A percentile compares a stretch with the other conserved stretches of the same genome.
These are phyloP conservation scores for Drosophila athabasca DNA, from an alignment of 1,140 invertebrate genomes.

Conservation along the genomic window DNA sequence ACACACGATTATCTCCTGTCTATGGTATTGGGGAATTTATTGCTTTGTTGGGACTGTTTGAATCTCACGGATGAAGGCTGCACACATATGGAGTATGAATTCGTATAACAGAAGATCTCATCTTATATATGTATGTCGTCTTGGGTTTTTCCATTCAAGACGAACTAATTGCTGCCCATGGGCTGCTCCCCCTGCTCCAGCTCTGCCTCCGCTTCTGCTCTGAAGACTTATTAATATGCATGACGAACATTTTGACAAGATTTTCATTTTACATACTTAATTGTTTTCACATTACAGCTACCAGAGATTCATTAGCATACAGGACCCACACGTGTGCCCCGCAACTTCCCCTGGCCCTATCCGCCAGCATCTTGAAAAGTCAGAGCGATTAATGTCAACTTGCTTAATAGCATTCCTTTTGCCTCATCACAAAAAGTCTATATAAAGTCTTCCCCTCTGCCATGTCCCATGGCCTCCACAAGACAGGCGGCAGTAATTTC, in stretches of 20 bases:
- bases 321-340: slow-evolving; percentile 23
- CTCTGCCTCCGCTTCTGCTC: slow-evolving; percentile 13
- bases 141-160: background rate
- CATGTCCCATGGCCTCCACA: slow-evolving; percentile 7
- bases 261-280: slow-evolving; percentile 78
- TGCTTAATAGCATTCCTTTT: slow-evolving; percentile 78
- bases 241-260: slow-evolving; percentile 53
- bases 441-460: slow-evolving; percentile 53
- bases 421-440: slow-evolving; percentile 53
- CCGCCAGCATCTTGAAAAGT: slow-evolving; percentile 45
- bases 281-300: slow-evolving; percentile 71
- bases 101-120: background rate
- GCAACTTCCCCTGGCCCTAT: background rate
- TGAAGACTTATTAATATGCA: slow-evolving; percentile 56
- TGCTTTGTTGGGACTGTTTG: background rate
- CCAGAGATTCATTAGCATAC: slow-evolving; percentile 52
- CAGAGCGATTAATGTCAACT: slow-evolving; percentile 80
- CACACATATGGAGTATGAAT: background rate
- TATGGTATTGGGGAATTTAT: slow-evolving; percentile 9
- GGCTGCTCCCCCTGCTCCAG: background rate
- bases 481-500: slow-evolving; percentile 57
- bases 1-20: slow-evolving; percentile 14
- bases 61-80: background rate
- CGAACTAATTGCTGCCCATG: slow-evolving; percentile 29
- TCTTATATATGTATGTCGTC: background rate